Evolutionary conservation across 1,140 invertebrate genomes (phyloP).

Genomic region (Lycorma delicatula): DNA sequence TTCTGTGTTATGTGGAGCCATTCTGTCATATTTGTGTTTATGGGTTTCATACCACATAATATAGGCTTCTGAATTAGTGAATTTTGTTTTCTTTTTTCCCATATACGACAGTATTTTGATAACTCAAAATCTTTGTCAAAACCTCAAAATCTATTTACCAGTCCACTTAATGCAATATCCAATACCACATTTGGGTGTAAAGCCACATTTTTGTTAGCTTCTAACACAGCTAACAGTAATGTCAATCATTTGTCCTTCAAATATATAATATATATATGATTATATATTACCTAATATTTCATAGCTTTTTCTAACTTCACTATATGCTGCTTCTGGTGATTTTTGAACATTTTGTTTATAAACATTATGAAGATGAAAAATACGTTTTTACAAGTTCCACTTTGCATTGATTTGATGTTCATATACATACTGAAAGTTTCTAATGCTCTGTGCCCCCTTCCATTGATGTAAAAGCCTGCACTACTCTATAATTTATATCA

Average conservation of each 20-base stretch:
- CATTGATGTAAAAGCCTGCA: slow-evolving; percentile 13
- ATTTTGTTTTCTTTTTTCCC: slow-evolving; percentile 7
- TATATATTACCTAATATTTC: slow-evolving; percentile 7
- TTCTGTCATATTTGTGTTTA: slow-evolving; percentile 16
- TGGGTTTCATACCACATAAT: slow-evolving; percentile 22
- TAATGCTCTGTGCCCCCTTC: slow-evolving; percentile 9
- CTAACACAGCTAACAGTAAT: slow-evolving; percentile 12
- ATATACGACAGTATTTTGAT: slow-evolving; percentile 24
- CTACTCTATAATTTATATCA: slow-evolving; percentile 14
- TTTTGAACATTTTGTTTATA: slow-evolving; percentile 13
- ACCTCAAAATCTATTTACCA: slow-evolving; percentile 23
- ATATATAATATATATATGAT: no score
- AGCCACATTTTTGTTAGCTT: slow-evolving; percentile 16
- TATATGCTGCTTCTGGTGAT: slow-evolving; percentile 9
- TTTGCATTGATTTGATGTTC: slow-evolving; percentile 3
- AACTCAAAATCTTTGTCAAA: slow-evolving; percentile 17
- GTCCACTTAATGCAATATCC: slow-evolving; percentile 21
- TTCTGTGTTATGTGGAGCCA: no score
- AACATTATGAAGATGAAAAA: slow-evolving; percentile 7
- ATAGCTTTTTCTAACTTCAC: slow-evolving; percentile 10
- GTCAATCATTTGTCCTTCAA: slow-evolving; percentile 1
- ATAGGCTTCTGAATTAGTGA: slow-evolving; percentile 12
- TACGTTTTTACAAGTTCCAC: slow-evolving; percentile 10
- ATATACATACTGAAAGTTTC: slow-evolving; percentile 10
- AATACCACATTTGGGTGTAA: slow-evolving; percentile 24